A percentile compares a stretch with the other conserved stretches of the same genome.
These are phyloP conservation scores for Dugesia japonica DNA, from an alignment of 2,888 invertebrate genomes.

Conservation along the genomic window DNA sequence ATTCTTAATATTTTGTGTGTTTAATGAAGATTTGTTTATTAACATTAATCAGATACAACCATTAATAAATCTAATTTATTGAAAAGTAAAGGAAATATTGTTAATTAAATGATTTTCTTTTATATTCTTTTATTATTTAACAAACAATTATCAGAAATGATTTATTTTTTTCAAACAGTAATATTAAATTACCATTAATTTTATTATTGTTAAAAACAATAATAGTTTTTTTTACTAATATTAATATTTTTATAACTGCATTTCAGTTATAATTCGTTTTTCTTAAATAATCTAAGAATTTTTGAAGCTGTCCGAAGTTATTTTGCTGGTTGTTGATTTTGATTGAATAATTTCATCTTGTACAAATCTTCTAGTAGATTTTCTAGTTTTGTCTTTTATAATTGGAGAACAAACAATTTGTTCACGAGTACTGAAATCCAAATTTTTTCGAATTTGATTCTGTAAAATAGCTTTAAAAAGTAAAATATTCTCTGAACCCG, in stretches of 20 bases:
- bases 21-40: too few species aligned
- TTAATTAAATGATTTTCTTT: too few species aligned
- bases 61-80: too few species aligned
- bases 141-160: not conserved
- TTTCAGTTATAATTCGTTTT: not conserved
- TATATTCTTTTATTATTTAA: too few species aligned
- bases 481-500: not conserved
- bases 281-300: not conserved
- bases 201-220: not conserved
- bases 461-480: not conserved
- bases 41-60: too few species aligned
- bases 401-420: slow-evolving; percentile 1
- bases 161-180: not conserved
- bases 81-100: too few species aligned
- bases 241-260: too few species aligned
- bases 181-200: not conserved
- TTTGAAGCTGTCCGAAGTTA: not conserved
- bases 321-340: not conserved
- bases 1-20: too few species aligned
- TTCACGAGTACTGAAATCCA: not conserved
- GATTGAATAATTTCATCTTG: not conserved
- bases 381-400: not conserved
- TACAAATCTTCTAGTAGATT: not conserved
- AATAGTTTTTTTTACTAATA: not conserved
- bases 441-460: not conserved